A percentile compares a stretch with the other conserved stretches of the same genome.
These are phyloP conservation scores for Mythimna pallens DNA, from an alignment of 2,888 invertebrate genomes.

Conservation along the genomic window DNA sequence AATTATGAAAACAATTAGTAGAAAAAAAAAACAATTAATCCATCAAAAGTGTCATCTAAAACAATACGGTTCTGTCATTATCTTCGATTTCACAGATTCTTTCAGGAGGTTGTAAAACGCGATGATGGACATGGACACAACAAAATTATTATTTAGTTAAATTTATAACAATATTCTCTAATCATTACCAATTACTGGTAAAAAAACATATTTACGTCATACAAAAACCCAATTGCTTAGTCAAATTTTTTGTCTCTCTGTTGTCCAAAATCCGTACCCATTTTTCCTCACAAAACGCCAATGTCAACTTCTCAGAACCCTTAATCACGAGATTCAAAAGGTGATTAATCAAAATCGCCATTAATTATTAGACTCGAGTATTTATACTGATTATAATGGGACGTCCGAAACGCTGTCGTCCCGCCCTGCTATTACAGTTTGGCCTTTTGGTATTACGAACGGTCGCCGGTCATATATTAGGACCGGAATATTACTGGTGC, in stretches of 20 bases:
- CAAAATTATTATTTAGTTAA: not conserved
- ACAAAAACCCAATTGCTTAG: slow-evolving; percentile 33
- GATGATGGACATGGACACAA: not conserved
- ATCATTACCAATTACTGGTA: not conserved
- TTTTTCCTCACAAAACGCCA: slow-evolving; percentile 47
- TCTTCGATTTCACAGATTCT: not conserved
- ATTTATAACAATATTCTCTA: not conserved
- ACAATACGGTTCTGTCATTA: not conserved
- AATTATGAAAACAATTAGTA: not conserved
- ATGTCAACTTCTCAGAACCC: slow-evolving; percentile 65
- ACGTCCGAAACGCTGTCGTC: slow-evolving; percentile 61
- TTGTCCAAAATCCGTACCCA: slow-evolving; percentile 26
- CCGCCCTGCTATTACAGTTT: slow-evolving; percentile 63
- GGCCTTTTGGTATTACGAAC: slow-evolving; percentile 56
- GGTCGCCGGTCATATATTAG: slow-evolving; percentile 64
- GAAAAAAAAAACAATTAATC: not conserved
- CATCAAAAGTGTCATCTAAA: not conserved
- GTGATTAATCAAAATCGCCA: slow-evolving; percentile 67
- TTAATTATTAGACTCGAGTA: slow-evolving; percentile 66
- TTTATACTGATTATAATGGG: slow-evolving; percentile 69
- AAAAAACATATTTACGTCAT: not conserved
- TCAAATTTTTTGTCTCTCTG: slow-evolving; percentile 32
- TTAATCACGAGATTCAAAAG: slow-evolving; percentile 58
- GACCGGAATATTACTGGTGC: slow-evolving; percentile 63
- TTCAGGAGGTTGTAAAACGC: not conserved